phyloP scores from a whole-genome alignment of 2,888 invertebrate genomes.

The Drosophila hamatofila region DNA sequence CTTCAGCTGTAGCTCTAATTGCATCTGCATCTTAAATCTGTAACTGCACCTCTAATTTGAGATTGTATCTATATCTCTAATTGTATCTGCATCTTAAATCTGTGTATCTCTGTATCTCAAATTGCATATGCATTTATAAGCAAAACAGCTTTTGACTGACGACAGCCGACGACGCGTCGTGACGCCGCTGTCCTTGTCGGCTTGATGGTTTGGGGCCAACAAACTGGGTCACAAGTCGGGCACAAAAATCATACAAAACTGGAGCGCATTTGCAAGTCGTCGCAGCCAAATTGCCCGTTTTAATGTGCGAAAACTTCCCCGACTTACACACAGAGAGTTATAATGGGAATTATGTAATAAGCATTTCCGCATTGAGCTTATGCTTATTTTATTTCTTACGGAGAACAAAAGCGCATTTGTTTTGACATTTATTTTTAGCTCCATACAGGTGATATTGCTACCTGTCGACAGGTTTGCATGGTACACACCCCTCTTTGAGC shows the following conservation, averaged over 20 bases:
- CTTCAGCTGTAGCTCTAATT: not conserved
- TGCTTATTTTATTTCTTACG: constrained; percentile 30
- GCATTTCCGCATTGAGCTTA: constrained; percentile 62
- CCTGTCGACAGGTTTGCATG: constrained; percentile 50
- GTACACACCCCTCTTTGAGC: constrained; percentile 59
- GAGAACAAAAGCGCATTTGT: constrained; percentile 74
- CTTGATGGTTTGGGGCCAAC: constrained; percentile 39
- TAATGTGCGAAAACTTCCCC: constrained; percentile 75
- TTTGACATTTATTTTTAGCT: constrained; percentile 56
- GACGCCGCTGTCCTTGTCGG: constrained; percentile 49
- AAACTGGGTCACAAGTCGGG: constrained; percentile 66
- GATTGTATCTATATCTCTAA: not conserved
- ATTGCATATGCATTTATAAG: constrained; percentile 36
- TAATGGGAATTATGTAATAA: constrained; percentile 70
- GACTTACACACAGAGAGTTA: constrained; percentile 47
- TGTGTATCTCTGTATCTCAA: not conserved
- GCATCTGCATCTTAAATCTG: not conserved
- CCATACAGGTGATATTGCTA: constrained; percentile 42
- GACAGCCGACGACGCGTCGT: constrained; percentile 44
- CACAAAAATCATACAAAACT: constrained; percentile 61
- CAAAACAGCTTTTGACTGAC: constrained; percentile 59
- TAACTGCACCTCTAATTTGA: not conserved
- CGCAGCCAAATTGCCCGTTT: constrained; percentile 66
- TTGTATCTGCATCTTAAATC: constrained; percentile 1
- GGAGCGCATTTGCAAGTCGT: constrained; percentile 78